Conservation (phyloP, 2,113 vertebrate genomes). For the Rhabdornis inornatus region DNA sequence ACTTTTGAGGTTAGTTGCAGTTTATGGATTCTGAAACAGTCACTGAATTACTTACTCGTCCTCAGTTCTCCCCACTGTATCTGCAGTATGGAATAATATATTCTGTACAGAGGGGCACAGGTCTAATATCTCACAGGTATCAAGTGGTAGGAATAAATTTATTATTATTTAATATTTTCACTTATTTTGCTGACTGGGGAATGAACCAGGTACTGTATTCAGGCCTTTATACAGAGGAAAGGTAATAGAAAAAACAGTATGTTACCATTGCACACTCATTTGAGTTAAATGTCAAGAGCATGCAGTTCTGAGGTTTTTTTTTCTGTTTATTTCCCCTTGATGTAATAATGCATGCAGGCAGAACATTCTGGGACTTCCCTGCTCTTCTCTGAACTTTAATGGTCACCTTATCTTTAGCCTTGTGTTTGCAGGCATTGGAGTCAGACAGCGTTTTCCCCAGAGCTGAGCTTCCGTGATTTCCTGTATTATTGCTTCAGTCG, state of each 20-base stretch:
- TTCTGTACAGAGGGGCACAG: not conserved
- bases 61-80: not conserved
- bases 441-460: conserved; percentile 26
- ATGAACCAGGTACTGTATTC: not conserved
- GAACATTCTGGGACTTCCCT: conserved; percentile 10
- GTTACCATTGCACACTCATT: not conserved
- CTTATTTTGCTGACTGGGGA: not conserved
- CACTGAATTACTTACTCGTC: not conserved
- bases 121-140: not conserved
- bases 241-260: not conserved
- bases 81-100: not conserved
- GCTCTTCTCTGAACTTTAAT: conserved; percentile 44
- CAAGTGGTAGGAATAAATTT: not conserved
- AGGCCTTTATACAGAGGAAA: not conserved
- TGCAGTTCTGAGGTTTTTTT: not conserved
- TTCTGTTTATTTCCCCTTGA: conserved; percentile 7
- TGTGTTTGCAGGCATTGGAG: conserved; percentile 20
- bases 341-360: not conserved
- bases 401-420: conserved; percentile 47
- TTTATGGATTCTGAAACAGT: not conserved
- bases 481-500: not conserved
- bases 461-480: not conserved
- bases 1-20: not conserved
- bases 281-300: not conserved
- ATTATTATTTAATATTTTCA: not conserved